A percentile compares a stretch with the other conserved stretches of the same genome.
Conservation (phyloP, 2,888 invertebrate species). For the Meiosimyza decipiens region DNA sequence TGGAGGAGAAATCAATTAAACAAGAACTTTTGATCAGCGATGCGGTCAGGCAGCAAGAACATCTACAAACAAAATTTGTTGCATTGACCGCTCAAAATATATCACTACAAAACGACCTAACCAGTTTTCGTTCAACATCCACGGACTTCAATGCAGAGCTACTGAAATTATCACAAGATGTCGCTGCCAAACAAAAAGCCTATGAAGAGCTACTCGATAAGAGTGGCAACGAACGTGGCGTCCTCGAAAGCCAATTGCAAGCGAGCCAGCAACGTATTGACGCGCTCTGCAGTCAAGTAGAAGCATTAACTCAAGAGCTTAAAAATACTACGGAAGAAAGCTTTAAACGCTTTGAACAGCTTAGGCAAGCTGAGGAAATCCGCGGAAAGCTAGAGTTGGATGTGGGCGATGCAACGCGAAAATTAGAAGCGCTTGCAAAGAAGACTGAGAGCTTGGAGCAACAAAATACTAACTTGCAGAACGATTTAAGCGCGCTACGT, state of each 20-base stretch:
- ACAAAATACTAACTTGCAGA: constrained; percentile 50
- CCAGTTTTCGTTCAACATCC: constrained; percentile 71
- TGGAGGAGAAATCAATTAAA: constrained; percentile 64
- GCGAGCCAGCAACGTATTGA: constrained; percentile 53
- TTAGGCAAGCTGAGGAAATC: constrained; percentile 52
- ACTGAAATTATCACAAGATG: constrained; percentile 69
- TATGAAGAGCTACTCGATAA: constrained; percentile 69
- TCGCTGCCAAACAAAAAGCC: constrained; percentile 72
- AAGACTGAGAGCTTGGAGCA: constrained; percentile 47
- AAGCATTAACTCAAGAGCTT: constrained; percentile 53
- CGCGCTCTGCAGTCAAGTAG: constrained; percentile 52
- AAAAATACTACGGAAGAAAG: constrained; percentile 51
- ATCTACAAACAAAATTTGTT: constrained; percentile 70
- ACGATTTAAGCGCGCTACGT: constrained; percentile 47
- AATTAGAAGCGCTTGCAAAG: constrained; percentile 48
- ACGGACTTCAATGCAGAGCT: constrained; percentile 73
- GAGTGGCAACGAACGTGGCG: constrained; percentile 58
- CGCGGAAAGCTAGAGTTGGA: constrained; percentile 51
- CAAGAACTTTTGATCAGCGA: constrained; percentile 72
- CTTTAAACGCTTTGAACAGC: constrained; percentile 46
- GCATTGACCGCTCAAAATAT: constrained; percentile 71
- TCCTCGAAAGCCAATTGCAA: constrained; percentile 52
- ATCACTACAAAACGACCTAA: constrained; percentile 72
- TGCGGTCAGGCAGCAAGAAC: constrained; percentile 70
- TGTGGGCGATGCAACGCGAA: constrained; percentile 50